A percentile compares a stretch with the other conserved stretches of the same genome.
Evolutionary conservation across 2,797 vertebrate species (phyloP).

Genomic region (Enteromius thamalakanensis): DNA sequence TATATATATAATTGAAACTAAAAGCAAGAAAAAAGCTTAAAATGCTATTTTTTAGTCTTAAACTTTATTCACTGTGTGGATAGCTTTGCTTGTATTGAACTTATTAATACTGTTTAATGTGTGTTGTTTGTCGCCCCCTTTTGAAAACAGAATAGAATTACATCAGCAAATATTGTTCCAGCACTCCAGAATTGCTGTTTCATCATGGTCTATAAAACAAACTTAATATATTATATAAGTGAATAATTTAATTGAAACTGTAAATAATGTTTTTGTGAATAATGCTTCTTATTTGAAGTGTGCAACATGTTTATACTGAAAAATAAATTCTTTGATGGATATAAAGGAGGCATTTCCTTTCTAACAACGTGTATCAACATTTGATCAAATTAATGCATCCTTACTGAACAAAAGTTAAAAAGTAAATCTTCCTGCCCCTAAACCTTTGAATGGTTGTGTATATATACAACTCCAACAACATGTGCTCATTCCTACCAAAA

Average conservation of each 20-base stretch:
- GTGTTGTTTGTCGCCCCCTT: slow-evolving; percentile 66
- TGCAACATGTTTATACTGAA: neutral
- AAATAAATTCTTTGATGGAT: neutral
- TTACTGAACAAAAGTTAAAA: neutral
- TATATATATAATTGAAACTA: too few relatives aligned
- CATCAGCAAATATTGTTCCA: slow-evolving; percentile 10
- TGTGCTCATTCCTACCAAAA: neutral
- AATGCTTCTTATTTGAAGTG: neutral
- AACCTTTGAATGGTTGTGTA: neutral
- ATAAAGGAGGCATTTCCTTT: neutral
- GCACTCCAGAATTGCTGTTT: neutral
- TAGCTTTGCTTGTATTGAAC: neutral
- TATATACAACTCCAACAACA: neutral
- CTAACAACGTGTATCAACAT: neutral
- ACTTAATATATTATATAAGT: neutral
- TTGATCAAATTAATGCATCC: neutral
- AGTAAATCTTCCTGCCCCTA: neutral
- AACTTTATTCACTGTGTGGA: neutral
- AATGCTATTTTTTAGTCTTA: neutral
- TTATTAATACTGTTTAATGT: neutral
- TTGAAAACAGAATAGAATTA: slow-evolving; percentile 52
- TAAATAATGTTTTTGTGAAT: neutral
- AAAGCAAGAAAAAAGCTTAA: neutral
- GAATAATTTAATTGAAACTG: neutral
- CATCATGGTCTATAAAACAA: neutral